A percentile compares a stretch with the other conserved stretches of the same genome.
phyloP scores from a whole-genome alignment of 1,140 invertebrate species.

The Ephestia elutella region DNA sequence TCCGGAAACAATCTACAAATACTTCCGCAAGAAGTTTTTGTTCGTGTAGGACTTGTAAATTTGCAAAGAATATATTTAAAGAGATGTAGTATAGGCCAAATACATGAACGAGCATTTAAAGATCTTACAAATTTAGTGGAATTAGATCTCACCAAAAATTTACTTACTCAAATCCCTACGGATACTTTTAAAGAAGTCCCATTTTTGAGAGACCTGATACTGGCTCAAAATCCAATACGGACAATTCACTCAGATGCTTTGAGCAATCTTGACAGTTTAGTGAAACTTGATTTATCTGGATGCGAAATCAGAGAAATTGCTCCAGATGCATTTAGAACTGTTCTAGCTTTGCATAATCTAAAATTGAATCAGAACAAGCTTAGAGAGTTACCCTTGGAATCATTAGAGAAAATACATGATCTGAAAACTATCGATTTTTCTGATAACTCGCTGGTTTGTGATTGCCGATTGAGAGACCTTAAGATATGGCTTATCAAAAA shows the following conservation, averaged over 20 bases:
- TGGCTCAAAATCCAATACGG: conserved; percentile 87
- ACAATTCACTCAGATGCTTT: conserved; percentile 86
- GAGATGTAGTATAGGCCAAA: conserved; percentile 87
- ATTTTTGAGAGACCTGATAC: conserved; percentile 85
- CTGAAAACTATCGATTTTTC: conserved; percentile 90
- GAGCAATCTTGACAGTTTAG: conserved; percentile 81
- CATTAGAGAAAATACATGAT: conserved; percentile 82
- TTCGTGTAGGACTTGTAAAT: conserved; percentile 85
- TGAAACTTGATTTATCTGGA: conserved; percentile 88
- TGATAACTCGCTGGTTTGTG: conserved; percentile 93
- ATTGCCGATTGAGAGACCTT: conserved; percentile 87
- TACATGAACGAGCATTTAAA: conserved; percentile 87
- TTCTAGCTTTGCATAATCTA: conserved; percentile 85
- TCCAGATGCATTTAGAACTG: conserved; percentile 84
- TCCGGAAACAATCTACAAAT: conserved; percentile 90
- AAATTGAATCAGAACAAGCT: conserved; percentile 89
- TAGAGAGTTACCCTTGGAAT: conserved; percentile 80
- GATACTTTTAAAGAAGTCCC: conserved; percentile 84
- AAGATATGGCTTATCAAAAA: conserved; percentile 89
- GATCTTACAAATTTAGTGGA: conserved; percentile 91
- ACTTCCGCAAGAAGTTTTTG: conserved; percentile 86
- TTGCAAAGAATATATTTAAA: conserved; percentile 89
- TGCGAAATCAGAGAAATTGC: conserved; percentile 86
- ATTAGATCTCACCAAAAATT: conserved; percentile 89
- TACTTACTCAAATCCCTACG: conserved; percentile 85